Base-by-base conservation (phyloP, 2,797 vertebrate genomes). In the Artibeus jamaicensis region DNA sequence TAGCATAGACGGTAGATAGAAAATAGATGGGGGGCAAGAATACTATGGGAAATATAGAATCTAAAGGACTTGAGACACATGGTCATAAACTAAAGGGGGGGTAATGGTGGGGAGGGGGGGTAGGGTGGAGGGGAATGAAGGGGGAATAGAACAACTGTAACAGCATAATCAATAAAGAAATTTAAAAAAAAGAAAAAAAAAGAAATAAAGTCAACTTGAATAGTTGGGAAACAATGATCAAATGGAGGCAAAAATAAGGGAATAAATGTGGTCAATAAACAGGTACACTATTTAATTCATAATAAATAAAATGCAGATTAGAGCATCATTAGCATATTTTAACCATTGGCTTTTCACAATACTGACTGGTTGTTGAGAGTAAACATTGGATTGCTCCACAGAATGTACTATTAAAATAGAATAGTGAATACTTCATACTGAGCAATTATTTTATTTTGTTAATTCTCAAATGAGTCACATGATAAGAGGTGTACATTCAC, bases 161-260 rank as follows among this genome's bases (percentile, higher is more conserved):
- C n/a, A n/a, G n/a, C n/a, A n/a, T n/a, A n/a, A n/a, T n/a, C n/a
- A n/a, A n/a, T n/a, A n/a, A n/a, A n/a, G n/a, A n/a, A n/a, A n/a
- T n/a, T n/a, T n/a, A n/a, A n/a, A n/a, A n/a, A 95, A 53, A 93
- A 50, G n/a, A n/a, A n/a, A 95, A 81, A 87, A 53, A 93, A 50
- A 29, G 86, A 93, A 93, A 81, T 81, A 65, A 89, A 85, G 77
- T 6, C 2, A 71, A 86, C 24, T 68, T 39, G 76, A 86, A 53
- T 74, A 86, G 70, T 26, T 78, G 21, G 5, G 14, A 94, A 91
- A 53, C 26, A 79, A 74, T 50, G 85, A 62, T 82, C 19, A 87
- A 92, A 59, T 44, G 24, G 2, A 94, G 10, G 9, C 32, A 55
- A 94, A 62, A 2, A 26, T 92, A 48, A 39, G 34, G 8, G 4